These are phyloP conservation scores for Scytalopus superciliaris DNA, from an alignment of 2,113 vertebrate genomes.

Conservation along the genomic window DNA sequence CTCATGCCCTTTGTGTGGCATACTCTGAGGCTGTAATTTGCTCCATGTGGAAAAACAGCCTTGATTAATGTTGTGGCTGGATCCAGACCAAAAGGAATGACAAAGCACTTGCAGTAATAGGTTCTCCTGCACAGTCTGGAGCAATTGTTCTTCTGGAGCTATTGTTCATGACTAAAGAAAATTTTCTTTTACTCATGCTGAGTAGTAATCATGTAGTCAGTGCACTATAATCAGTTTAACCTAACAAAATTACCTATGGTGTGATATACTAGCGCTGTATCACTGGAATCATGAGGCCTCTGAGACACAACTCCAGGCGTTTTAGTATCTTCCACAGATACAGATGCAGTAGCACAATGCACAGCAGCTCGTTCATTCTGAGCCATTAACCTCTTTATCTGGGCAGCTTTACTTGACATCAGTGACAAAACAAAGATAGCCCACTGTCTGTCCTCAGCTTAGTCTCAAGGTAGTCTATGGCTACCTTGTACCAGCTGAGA, in stretches of 20 bases:
- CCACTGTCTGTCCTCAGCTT: neutral
- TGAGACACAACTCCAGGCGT: neutral
- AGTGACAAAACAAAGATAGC: neutral
- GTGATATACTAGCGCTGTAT: neutral
- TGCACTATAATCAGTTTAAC: neutral
- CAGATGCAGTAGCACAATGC: neutral
- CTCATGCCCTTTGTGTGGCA: neutral
- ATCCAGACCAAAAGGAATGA: slow-evolving; percentile 42
- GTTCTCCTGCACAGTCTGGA: slow-evolving; percentile 2
- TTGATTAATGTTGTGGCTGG: slow-evolving; percentile 38
- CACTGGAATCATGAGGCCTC: neutral
- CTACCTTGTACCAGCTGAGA: neutral
- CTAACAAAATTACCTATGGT: neutral
- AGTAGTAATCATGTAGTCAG: neutral
- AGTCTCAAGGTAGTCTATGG: neutral
- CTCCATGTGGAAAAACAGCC: neutral
- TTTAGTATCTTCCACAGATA: neutral
- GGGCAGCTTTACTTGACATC: neutral
- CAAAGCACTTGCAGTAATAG: slow-evolving; percentile 35
- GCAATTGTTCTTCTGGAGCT: slow-evolving; percentile 13
- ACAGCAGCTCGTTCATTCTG: neutral
- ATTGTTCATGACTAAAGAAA: neutral
- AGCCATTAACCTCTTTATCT: neutral
- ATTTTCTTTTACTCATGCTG: neutral
- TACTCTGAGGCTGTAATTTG: neutral